Evolutionary conservation across 2,113 vertebrate species (phyloP).

Genomic region (Muntiacus muntjak): DNA sequence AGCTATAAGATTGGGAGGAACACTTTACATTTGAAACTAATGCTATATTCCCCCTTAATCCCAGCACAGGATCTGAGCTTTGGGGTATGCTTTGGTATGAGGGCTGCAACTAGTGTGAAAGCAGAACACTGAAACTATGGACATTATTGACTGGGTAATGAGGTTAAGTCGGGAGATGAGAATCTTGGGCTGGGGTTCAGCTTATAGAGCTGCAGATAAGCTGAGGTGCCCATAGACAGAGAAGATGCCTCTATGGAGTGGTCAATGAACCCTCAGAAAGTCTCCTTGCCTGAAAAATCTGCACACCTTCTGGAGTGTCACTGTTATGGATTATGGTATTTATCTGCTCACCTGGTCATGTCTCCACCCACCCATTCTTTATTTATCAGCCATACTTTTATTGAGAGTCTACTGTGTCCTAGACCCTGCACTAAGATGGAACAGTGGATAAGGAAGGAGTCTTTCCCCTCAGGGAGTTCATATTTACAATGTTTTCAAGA

Average conservation of each 20-base stretch:
- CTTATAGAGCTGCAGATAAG: not conserved
- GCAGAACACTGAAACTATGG: not conserved
- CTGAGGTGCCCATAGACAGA: not conserved
- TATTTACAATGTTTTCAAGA: not conserved
- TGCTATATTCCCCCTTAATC: not conserved
- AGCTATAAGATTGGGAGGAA: constrained; percentile 34
- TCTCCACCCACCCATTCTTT: not conserved
- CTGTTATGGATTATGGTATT: not conserved
- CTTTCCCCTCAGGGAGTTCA: not conserved
- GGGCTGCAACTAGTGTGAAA: not conserved
- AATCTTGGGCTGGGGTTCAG: not conserved
- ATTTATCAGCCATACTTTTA: not conserved
- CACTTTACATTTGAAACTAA: constrained; percentile 14
- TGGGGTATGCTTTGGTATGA: not conserved
- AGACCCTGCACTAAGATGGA: not conserved
- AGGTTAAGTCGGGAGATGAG: not conserved
- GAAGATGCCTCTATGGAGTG: not conserved
- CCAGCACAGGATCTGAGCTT: not conserved
- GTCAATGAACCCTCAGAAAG: not conserved
- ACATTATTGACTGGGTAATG: not conserved
- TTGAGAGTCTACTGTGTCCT: not conserved
- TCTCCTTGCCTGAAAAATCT: not conserved
- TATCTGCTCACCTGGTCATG: not conserved
- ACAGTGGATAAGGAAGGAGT: not conserved
- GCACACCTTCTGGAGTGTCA: not conserved